Conservation (phyloP, 1,140 invertebrate species). For the Centruroides vittatus region DNA sequence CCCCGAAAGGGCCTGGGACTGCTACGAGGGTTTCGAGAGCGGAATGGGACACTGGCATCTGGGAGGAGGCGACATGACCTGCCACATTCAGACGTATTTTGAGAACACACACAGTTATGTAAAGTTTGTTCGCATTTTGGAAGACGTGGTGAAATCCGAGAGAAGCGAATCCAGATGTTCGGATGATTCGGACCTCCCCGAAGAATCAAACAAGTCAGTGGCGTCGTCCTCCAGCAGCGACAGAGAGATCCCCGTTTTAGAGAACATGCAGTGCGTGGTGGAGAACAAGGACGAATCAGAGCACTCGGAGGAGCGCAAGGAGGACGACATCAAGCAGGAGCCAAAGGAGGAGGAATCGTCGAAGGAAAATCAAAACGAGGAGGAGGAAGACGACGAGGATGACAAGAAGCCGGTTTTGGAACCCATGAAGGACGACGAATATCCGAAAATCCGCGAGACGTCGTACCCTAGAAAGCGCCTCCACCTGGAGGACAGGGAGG, state of each 20-base stretch:
- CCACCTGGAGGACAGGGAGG: constrained; percentile 66
- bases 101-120: constrained; percentile 64
- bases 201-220: no score
- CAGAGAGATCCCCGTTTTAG: neutral
- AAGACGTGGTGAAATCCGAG: neutral
- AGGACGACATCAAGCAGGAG: neutral
- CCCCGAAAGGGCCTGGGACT: constrained; percentile 19
- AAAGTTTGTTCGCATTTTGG: constrained; percentile 57
- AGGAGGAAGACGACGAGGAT: neutral
- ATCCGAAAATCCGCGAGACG: no score
- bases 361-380: neutral
- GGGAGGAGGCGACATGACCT: constrained; percentile 40
- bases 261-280: no score
- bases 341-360: neutral
- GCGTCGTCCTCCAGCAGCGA: neutral
- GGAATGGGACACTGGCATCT: constrained; percentile 30
- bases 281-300: no score
- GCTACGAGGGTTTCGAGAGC: constrained; percentile 26
- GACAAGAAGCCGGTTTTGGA: neutral
- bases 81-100: constrained; percentile 71
- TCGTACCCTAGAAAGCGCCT: constrained; percentile 38
- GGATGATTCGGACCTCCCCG: no score
- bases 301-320: neutral
- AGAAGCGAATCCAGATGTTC: no score
- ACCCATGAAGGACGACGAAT: neutral